A percentile compares a stretch with the other conserved stretches of the same genome.
Conservation (phyloP, 2,113 vertebrate species). For the Nanger granti region DNA sequence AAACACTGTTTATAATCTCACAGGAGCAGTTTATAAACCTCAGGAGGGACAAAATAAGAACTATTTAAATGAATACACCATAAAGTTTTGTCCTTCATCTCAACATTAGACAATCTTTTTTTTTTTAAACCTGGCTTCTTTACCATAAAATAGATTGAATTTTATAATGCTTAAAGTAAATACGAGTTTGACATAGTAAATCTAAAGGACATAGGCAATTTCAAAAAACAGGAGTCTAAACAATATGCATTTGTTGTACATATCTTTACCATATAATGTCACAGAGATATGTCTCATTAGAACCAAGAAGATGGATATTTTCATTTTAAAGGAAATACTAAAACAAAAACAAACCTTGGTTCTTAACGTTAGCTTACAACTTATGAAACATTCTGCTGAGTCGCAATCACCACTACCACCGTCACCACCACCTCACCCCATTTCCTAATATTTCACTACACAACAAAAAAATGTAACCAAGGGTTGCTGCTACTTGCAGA, state of each 20-base stretch:
- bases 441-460: neutral
- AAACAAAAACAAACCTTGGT: neutral
- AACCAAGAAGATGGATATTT: neutral
- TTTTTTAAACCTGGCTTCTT: neutral
- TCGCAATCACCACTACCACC: neutral
- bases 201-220: neutral
- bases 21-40: neutral
- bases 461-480: slow-evolving; percentile 12
- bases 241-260: neutral
- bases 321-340: neutral
- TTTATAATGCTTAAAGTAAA: neutral
- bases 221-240: neutral
- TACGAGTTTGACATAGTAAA: neutral
- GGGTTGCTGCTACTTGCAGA: neutral
- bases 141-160: neutral
- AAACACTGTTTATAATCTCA: neutral
- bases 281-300: neutral
- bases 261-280: slow-evolving; percentile 11
- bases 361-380: neutral
- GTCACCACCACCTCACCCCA: neutral
- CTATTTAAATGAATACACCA: neutral
- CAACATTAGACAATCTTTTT: neutral
- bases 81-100: neutral
- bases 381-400: neutral
- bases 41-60: neutral